phyloP scores from a whole-genome alignment of 37 sponge, comb jelly and placozoan species.

The Halisarca cf. caerulea region DNA sequence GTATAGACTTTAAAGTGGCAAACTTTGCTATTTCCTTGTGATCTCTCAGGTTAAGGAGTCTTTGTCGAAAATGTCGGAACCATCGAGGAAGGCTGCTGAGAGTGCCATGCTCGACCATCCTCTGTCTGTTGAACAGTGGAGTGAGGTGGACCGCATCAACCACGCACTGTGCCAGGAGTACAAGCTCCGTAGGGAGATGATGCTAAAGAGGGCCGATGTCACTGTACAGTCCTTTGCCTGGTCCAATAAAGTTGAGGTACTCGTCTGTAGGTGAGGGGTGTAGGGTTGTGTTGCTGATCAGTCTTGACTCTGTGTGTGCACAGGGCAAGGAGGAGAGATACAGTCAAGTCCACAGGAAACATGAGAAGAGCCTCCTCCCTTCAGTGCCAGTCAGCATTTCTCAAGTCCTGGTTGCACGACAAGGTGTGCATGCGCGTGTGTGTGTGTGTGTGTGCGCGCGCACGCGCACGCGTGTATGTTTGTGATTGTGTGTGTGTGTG shows the following conservation, averaged over 20 bases:
- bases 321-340: constrained; percentile 70
- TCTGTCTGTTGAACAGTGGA: constrained; percentile 67
- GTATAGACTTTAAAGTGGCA: neutral
- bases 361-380: constrained; percentile 23
- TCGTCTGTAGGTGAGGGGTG: neutral
- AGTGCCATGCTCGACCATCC: constrained; percentile 41
- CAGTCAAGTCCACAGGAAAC: neutral
- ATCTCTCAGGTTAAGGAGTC: neutral
- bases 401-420: constrained; percentile 65
- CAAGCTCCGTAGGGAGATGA: constrained; percentile 65
- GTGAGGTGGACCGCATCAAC: constrained; percentile 70
- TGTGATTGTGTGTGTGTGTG: too few species aligned
- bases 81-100: constrained; percentile 35
- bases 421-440: neutral
- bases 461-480: too few species aligned
- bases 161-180: constrained; percentile 69
- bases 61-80: neutral
- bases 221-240: constrained; percentile 90
- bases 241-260: constrained; percentile 79
- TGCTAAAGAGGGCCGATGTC: constrained; percentile 87
- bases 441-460: too few species aligned
- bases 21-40: neutral
- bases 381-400: constrained; percentile 55
- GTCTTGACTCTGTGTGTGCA: too few species aligned
- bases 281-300: neutral